Evolutionary conservation across 1,140 invertebrate species (phyloP), one percentile per base, ranked within the genome.

Genomic region (Cotesia vestalis): DNA sequence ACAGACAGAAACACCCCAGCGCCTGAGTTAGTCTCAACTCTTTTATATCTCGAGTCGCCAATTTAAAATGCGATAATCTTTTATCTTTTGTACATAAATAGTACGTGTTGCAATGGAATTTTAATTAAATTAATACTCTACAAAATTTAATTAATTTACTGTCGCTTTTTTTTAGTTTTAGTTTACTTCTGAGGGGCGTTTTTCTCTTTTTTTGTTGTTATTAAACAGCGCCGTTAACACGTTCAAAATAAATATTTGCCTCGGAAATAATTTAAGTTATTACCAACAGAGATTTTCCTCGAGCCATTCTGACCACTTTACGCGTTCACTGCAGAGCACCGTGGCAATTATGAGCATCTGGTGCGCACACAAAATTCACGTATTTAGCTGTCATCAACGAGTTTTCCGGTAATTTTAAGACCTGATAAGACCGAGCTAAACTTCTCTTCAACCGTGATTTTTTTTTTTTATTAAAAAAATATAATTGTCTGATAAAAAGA

Each of bases 301-400:
- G 17, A 59, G 27, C 60, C 34, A 62, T 12, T 35, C 9, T 57
- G 46, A 34, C 11, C 14, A 27, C 59, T 66, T 57, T 73, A 36
- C 12, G 52, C 52, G 6, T 34, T 46, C 76, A 77, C 78, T 78
- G 76, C 75, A 72, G 74, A 76, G 46, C 71, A 71, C 72, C 64
- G 63, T 70, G 68, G 77, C 77, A 79, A 81, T 81, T 80, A 81
- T 72, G 73, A 79, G 76, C 80, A 81, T 78, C 80, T 80, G 40
- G 40, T 46, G 80, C 53, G 57, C 69, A 14, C 36, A 14, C 75
- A 71, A 73, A 77, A 78, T 80, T 73, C 75, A 75, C 76, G 74
- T 76, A 75, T 74, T 70, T 68, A 73, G 75, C 74, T 72, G 61
- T 77, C 73, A 63, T 70, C 73, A 57, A 76, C 76, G 72, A 77